Percentiles rank a stretch among this genome's conserved stretches.
These are phyloP conservation scores for Alosa sapidissima DNA, from an alignment of 2,797 vertebrate species.

Conservation along the genomic window DNA sequence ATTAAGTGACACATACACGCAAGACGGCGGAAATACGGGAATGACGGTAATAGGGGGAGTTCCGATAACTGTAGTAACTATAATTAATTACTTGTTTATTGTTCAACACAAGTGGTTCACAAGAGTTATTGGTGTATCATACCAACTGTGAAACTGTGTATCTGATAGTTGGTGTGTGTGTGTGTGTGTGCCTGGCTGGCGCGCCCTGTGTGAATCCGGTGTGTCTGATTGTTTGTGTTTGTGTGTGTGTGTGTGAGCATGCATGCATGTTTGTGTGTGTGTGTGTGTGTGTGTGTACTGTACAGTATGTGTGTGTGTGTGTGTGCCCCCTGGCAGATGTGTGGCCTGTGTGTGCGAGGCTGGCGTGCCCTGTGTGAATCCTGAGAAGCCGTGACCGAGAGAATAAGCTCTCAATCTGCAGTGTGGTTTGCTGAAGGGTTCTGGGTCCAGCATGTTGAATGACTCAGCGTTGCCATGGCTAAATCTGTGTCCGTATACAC, in stretches of 20 bases:
- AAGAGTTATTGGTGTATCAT: too few relatives aligned
- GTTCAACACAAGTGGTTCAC: too few relatives aligned
- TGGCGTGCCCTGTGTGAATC: neutral
- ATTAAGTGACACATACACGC: too few relatives aligned
- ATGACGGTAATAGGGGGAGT: too few relatives aligned
- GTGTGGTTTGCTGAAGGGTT: neutral
- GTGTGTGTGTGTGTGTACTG: slow-evolving; percentile 6
- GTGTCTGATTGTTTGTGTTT: neutral
- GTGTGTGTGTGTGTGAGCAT: neutral
- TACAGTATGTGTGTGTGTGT: neutral
- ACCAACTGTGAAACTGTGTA: too few relatives aligned
- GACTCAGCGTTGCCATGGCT: neutral
- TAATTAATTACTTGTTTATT: too few relatives aligned
- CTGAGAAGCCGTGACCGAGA: neutral
- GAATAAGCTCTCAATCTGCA: neutral
- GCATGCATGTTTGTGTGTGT: neutral
- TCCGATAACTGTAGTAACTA: too few relatives aligned
- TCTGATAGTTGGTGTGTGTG: too few relatives aligned
- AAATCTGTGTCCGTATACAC: neutral
- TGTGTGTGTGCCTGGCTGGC: too few relatives aligned
- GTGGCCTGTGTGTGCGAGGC: neutral
- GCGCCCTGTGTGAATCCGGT: too few relatives aligned
- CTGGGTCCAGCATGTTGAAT: neutral
- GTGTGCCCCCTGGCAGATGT: neutral
- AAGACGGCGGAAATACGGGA: too few relatives aligned